These are phyloP conservation scores for Lasioglossum malachurum DNA, from an alignment of 2,888 invertebrate genomes.

Conservation along the genomic window DNA sequence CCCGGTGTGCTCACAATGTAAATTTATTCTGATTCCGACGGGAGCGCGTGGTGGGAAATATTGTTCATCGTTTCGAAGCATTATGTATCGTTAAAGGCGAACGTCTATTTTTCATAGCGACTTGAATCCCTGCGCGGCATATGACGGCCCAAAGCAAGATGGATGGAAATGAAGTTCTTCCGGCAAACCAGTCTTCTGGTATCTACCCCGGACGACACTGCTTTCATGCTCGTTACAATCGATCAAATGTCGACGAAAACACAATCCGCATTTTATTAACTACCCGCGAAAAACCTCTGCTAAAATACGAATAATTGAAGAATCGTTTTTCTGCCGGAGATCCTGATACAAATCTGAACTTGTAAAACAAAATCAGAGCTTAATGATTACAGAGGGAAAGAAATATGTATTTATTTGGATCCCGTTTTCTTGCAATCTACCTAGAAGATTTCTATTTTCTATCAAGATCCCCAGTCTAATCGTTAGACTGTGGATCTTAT, in stretches of 20 bases:
- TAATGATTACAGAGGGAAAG: too few relatives aligned
- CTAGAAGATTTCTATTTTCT: neutral
- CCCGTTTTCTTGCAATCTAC: neutral
- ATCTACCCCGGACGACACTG: constrained; percentile 45
- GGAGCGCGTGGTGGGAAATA: constrained; percentile 37
- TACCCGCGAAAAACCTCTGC: neutral
- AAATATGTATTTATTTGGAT: too few relatives aligned
- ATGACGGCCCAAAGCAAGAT: constrained; percentile 59
- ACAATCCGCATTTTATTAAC: neutral
- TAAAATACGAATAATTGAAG: neutral
- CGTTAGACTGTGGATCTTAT: neutral
- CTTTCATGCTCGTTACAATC: constrained; percentile 40
- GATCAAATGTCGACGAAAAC: constrained; percentile 28
- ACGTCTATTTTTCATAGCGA: constrained; percentile 54
- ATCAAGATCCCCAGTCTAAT: neutral
- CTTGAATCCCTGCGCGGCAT: constrained; percentile 30
- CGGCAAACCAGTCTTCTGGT: constrained; percentile 36
- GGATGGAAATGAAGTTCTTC: constrained; percentile 62
- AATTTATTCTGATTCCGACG: constrained; percentile 53
- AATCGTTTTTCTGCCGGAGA: neutral
- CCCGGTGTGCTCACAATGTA: constrained; percentile 22
- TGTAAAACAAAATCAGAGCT: neutral
- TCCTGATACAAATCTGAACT: neutral
- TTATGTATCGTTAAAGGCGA: constrained; percentile 61
- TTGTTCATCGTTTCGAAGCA: constrained; percentile 55